Conservation (phyloP, 2,888 invertebrate genomes). For the Cerceris rybyensis region DNA sequence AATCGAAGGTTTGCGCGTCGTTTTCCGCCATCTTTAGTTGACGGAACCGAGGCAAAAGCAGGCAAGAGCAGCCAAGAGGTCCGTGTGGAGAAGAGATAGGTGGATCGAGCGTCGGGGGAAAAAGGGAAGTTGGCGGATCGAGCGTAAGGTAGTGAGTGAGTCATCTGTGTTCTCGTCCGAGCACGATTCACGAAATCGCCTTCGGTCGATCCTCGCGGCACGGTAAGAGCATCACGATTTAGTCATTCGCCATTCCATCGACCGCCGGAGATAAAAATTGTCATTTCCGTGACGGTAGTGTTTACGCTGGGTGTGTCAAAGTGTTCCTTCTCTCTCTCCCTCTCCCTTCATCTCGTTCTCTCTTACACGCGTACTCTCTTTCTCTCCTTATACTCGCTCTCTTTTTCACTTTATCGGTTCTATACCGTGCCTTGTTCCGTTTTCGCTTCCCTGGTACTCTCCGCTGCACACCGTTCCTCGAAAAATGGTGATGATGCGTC, state of each 20-base stretch:
- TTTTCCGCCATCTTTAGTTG: conserved; percentile 74
- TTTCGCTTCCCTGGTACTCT: conserved; percentile 41
- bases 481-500: conserved; percentile 77
- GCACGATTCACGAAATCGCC: conserved; percentile 58
- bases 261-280: conserved; percentile 33
- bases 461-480: conserved; percentile 67
- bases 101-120: conserved; percentile 52
- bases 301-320: conserved; percentile 79
- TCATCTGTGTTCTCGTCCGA: conserved; percentile 45
- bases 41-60: conserved; percentile 51
- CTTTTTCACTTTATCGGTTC: conserved; percentile 34
- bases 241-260: conserved; percentile 42
- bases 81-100: conserved; percentile 62
- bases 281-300: conserved; percentile 61
- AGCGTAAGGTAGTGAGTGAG: conserved; percentile 61
- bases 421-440: conserved; percentile 22
- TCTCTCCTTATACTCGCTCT: conserved; percentile 40
- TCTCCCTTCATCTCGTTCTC: conserved; percentile 17
- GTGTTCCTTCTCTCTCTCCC: conserved; percentile 52
- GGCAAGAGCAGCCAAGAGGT: conserved; percentile 49
- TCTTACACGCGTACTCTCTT: conserved; percentile 28
- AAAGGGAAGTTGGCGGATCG: conserved; percentile 63
- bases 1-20: conserved; percentile 68
- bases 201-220: conserved; percentile 56
- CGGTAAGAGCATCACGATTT: conserved; percentile 57